A percentile compares a stretch with the other conserved stretches of the same genome.
These are phyloP conservation scores for Eucera pruinosa DNA, from an alignment of 2,888 invertebrate species.

Conservation along the genomic window DNA sequence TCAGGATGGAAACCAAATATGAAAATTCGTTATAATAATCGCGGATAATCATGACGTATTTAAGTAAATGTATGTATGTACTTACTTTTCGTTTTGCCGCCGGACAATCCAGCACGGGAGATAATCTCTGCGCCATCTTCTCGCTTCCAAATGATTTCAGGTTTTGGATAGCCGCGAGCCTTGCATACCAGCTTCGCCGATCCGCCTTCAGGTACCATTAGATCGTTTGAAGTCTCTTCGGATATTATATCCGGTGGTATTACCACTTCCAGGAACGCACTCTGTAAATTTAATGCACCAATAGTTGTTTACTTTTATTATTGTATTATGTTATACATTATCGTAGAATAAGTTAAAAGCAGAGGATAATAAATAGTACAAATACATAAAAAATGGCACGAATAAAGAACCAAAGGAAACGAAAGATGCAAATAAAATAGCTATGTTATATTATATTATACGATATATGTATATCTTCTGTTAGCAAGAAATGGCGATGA, in stretches of 20 bases:
- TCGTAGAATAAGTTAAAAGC: too few relatives aligned
- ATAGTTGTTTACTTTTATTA: too few relatives aligned
- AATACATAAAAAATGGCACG: too few relatives aligned
- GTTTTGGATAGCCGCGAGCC: constrained; percentile 93
- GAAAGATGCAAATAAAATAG: too few relatives aligned
- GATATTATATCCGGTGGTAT: constrained; percentile 95
- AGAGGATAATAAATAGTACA: too few relatives aligned
- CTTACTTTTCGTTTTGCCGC: constrained; percentile 90
- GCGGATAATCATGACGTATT: too few relatives aligned
- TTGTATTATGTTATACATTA: too few relatives aligned
- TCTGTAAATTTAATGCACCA: constrained; percentile 86
- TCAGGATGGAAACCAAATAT: not conserved
- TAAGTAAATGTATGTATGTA: too few relatives aligned
- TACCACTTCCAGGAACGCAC: constrained; percentile 95
- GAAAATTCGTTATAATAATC: not conserved
- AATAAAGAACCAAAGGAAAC: too few relatives aligned
- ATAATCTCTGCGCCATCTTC: constrained; percentile 94
- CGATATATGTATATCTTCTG: too few relatives aligned
- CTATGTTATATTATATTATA: too few relatives aligned
- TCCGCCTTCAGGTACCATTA: constrained; percentile 97
- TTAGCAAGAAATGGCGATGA: too few relatives aligned
- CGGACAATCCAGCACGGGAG: constrained; percentile 89
- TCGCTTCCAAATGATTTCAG: constrained; percentile 93
- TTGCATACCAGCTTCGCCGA: constrained; percentile 94
- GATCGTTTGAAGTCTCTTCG: constrained; percentile 95